Base-by-base conservation (phyloP, 2,888 invertebrate genomes). In the Rosalia funebris region DNA sequence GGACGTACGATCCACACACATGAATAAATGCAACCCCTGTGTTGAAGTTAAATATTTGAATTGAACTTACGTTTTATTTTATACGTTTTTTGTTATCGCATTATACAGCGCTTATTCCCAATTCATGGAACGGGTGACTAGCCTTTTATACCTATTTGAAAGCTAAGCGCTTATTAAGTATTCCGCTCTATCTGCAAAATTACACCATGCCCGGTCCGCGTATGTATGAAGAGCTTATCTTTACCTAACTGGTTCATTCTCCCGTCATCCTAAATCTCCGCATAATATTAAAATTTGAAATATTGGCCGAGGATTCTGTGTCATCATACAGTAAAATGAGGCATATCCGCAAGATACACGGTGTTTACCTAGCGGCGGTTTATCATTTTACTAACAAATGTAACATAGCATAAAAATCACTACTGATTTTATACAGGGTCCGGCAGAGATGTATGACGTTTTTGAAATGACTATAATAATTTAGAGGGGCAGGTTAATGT, bases 21-120 rank as follows among this genome's bases (percentile, higher is more conserved):
- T 36, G 37, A 37, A 20, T 36, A 47, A 47, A 34, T 47, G 34
- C 14, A 36, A 48, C 37, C 20, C 14, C 19, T 34, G 15, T 48
- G 17, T 48, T 16, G 16, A 36, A 48, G 17, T 48, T 12, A 48
- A 48, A 48, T 47, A 48, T 48, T 11, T 36, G 37, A 48, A 37
- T 36, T 1, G 37, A 48, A 48, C 36, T 48, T 48, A 37, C 32
- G 19, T 34, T 47, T 36, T 10, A 11, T 17, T 1, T 16, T 34
- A 15, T n/a, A 15, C 17, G n/a, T n/a, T n/a, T 10, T 15, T 32
- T 11, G 46, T 32, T 34, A 32, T 46, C 46, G 10, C 25, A 32
- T 47, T 47, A 32, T 34, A 16, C 34, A 2, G 7, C 3, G 46
- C n/a, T 32, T 47, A 47, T 34, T 47, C 32, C 11, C 3, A 46